phyloP scores from a whole-genome alignment of 1,140 invertebrate genomes.

The Achatina immaculata region DNA sequence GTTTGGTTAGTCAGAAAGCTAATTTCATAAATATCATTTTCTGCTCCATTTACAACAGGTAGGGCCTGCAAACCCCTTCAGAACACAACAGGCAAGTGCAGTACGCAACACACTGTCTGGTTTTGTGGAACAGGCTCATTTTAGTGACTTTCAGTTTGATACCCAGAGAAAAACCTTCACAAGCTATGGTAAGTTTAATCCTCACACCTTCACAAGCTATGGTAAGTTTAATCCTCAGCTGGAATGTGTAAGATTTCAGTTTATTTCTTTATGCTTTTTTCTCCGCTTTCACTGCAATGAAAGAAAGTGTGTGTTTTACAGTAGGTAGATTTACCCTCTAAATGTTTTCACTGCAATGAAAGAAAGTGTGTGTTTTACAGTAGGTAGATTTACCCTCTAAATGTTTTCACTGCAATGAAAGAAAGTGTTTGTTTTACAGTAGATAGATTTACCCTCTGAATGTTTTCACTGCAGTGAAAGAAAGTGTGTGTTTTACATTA shows the following conservation, averaged over 20 bases:
- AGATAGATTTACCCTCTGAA: too few relatives aligned
- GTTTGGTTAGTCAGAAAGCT: too few relatives aligned
- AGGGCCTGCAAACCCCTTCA: constrained; percentile 92
- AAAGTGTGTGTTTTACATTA: too few relatives aligned
- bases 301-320: too few relatives aligned
- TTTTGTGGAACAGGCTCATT: constrained; percentile 93
- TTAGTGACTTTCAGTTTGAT: constrained; percentile 98
- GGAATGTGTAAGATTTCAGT: background rate
- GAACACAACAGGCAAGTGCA: constrained; percentile 89
- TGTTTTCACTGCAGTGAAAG: too few relatives aligned
- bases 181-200: constrained; percentile 80
- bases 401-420: too few relatives aligned
- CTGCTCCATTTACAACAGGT: constrained; percentile 66
- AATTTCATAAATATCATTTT: background rate
- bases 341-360: too few relatives aligned
- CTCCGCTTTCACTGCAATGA: background rate
- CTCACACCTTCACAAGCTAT: background rate
- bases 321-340: too few relatives aligned
- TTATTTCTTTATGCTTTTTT: background rate
- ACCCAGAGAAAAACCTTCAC: constrained; percentile 94
- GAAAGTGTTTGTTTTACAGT: too few relatives aligned
- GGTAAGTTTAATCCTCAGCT: background rate
- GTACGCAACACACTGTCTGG: constrained; percentile 93
- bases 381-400: too few relatives aligned
- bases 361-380: too few relatives aligned